These are phyloP conservation scores for Volucella zonaria DNA, from an alignment of 2,888 invertebrate species.

Conservation along the genomic window DNA sequence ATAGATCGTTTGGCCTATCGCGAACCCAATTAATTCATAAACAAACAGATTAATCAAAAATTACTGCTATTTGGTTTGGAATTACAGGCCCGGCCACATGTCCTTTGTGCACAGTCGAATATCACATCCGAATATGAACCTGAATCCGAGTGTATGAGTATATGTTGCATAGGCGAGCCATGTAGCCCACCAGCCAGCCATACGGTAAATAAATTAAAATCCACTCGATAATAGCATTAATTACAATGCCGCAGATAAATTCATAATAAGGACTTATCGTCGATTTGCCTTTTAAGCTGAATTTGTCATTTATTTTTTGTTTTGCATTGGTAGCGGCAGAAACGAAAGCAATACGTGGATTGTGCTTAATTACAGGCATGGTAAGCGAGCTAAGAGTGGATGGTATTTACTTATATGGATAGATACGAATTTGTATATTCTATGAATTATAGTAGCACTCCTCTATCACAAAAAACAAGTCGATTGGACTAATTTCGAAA, in stretches of 20 bases:
- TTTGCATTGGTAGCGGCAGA: background rate
- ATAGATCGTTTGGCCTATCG: slow-evolving; percentile 68
- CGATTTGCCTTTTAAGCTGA: slow-evolving; percentile 70
- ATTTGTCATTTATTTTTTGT: slow-evolving; percentile 31
- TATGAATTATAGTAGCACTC: slow-evolving; percentile 35
- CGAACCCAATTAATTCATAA: slow-evolving; percentile 72
- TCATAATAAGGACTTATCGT: slow-evolving; percentile 73
- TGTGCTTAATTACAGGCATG: background rate
- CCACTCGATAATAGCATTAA: slow-evolving; percentile 74
- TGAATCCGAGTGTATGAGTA: background rate
- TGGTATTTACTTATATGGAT: background rate
- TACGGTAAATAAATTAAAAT: slow-evolving; percentile 74
- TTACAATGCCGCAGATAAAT: slow-evolving; percentile 70
- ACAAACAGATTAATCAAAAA: slow-evolving; percentile 74
- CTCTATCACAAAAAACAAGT: background rate
- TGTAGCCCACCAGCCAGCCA: slow-evolving; percentile 66
- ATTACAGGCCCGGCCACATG: slow-evolving; percentile 63
- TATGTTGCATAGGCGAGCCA: slow-evolving; percentile 1
- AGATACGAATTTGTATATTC: background rate
- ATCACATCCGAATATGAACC: background rate
- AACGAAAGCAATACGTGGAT: background rate
- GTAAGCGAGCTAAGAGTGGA: background rate
- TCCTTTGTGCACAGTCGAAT: background rate
- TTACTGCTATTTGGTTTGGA: slow-evolving; percentile 72
- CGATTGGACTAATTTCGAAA: slow-evolving; percentile 23